Conservation (phyloP, 2,888 invertebrate species). For the Cyclophora punctaria region DNA sequence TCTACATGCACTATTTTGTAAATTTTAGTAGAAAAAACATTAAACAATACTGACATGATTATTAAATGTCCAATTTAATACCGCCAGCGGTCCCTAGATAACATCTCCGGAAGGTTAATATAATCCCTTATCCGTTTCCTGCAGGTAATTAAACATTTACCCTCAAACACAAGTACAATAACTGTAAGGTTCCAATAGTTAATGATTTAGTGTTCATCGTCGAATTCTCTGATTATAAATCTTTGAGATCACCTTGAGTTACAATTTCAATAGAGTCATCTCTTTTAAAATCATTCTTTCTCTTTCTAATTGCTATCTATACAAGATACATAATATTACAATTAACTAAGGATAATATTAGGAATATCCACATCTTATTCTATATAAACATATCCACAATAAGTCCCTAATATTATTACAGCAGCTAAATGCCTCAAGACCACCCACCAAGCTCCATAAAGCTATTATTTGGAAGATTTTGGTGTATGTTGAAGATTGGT, state of each 20-base stretch:
- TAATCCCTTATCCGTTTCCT: not conserved
- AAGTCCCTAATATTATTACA: conserved; percentile 60
- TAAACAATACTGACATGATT: conserved; percentile 35
- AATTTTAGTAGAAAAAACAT: conserved; percentile 24
- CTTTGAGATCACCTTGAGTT: conserved; percentile 62
- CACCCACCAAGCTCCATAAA: conserved; percentile 59
- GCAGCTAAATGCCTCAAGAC: conserved; percentile 59
- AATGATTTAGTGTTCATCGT: conserved; percentile 39
- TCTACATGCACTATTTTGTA: conserved; percentile 31
- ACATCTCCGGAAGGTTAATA: conserved; percentile 11
- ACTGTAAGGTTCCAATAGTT: too few species aligned
- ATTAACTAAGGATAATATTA: conserved; percentile 62
- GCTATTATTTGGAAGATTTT: conserved; percentile 68
- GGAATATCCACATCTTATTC: conserved; percentile 72
- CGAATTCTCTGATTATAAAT: conserved; percentile 42
- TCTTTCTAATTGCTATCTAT: conserved; percentile 60
- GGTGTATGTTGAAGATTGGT: conserved; percentile 57
- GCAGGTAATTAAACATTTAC: conserved; percentile 2
- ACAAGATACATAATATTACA: conserved; percentile 47
- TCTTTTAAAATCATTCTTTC: conserved; percentile 47
- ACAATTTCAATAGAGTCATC: conserved; percentile 47
- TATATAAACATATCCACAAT: conserved; percentile 70
- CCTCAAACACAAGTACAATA: too few species aligned
- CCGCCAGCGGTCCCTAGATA: conserved; percentile 52
- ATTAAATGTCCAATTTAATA: conserved; percentile 31